phyloP scores from a whole-genome alignment of 2,797 vertebrate species.

The Thunnus albacares region DNA sequence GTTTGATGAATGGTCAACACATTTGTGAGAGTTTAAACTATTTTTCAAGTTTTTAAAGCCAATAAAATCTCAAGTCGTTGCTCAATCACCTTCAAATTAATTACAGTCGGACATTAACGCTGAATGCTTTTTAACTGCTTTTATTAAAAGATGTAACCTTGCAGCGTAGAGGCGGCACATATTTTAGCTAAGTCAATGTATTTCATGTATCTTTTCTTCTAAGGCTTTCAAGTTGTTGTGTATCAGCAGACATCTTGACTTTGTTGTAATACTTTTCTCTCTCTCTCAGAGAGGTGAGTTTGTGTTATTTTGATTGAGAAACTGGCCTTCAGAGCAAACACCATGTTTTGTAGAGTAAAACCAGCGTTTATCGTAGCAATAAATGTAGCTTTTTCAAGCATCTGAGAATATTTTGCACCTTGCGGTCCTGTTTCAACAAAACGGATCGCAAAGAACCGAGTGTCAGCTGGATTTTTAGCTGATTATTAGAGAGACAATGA shows the following conservation, averaged over 20 bases:
- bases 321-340: background rate
- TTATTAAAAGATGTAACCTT: slow-evolving; percentile 50
- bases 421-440: background rate
- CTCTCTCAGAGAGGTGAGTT: background rate
- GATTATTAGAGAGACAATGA: slow-evolving; percentile 3
- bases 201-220: slow-evolving; percentile 39
- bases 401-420: slow-evolving; percentile 1
- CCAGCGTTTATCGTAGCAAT: slow-evolving; percentile 31
- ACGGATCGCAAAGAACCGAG: slow-evolving; percentile 4
- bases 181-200: slow-evolving; percentile 33
- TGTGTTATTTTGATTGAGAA: background rate
- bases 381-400: slow-evolving; percentile 36
- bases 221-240: slow-evolving; percentile 19
- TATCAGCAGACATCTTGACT: slow-evolving; percentile 3
- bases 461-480: slow-evolving; percentile 23
- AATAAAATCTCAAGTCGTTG: slow-evolving; percentile 15
- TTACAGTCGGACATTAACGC: slow-evolving; percentile 10
- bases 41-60: background rate
- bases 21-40: background rate
- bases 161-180: slow-evolving; percentile 28
- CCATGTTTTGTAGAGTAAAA: slow-evolving; percentile 19
- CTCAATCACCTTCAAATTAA: background rate
- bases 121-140: slow-evolving; percentile 32
- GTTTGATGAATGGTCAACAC: no score
- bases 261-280: background rate